Conservation (phyloP, 35 echinoderm and acorn worm species). For the Hemicentrotus pulcherrimus region DNA sequence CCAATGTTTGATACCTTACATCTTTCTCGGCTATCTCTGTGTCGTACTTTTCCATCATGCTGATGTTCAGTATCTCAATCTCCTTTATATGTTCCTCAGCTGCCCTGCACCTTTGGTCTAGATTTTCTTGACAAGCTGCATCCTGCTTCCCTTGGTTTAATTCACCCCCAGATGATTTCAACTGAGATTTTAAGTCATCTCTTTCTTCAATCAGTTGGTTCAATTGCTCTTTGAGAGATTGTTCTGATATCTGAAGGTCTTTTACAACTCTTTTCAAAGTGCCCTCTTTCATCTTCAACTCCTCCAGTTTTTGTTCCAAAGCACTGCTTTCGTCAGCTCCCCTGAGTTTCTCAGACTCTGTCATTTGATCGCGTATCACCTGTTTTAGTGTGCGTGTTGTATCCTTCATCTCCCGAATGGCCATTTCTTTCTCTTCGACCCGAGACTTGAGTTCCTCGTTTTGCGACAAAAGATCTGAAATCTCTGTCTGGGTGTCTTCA, state of each 20-base stretch:
- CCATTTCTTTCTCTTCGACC: background rate
- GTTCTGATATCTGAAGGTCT: conserved; percentile 35
- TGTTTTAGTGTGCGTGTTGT: conserved; percentile 19
- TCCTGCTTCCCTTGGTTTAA: background rate
- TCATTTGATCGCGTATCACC: conserved; percentile 33
- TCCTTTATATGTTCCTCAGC: conserved; percentile 56
- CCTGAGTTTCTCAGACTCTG: conserved; percentile 23
- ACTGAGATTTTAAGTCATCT: conserved; percentile 22
- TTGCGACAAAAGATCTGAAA: conserved; percentile 26
- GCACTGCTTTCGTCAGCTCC: background rate
- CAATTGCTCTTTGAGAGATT: conserved; percentile 32
- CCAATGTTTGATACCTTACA: background rate
- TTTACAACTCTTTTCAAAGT: conserved; percentile 45
- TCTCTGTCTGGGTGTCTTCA: conserved; percentile 29
- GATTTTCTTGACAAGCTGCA: conserved; percentile 14
- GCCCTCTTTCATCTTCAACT: conserved; percentile 35
- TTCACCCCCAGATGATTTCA: conserved; percentile 8
- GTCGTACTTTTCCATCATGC: conserved; percentile 46
- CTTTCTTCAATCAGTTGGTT: conserved; percentile 60
- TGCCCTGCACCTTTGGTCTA: background rate
- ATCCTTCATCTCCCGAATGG: conserved; percentile 16
- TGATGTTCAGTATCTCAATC: conserved; percentile 54
- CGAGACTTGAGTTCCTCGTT: conserved; percentile 15
- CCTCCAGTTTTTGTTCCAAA: background rate
- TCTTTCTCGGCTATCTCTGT: conserved; percentile 35